Base-by-base conservation (phyloP, 2,888 invertebrate species). In the Stegana nigrithorax region DNA sequence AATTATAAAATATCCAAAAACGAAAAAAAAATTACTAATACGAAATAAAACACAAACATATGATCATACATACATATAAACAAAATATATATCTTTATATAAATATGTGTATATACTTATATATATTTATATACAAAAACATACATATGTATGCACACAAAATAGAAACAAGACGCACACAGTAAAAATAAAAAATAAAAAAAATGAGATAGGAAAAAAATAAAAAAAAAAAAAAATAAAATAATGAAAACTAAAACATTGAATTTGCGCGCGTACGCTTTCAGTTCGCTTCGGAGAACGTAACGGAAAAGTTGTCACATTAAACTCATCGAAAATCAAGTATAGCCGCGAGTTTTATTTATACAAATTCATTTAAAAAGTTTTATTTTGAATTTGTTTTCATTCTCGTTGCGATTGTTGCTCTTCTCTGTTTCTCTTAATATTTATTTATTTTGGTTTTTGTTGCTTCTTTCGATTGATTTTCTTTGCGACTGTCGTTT, bases 201-300 rank as follows among this genome's bases (percentile, higher is more conserved):
- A 29, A 29, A 29, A 10, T 10, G 6, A 29, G 10, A 7, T 29
- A 10, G 6, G 6, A 6, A 7, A 29, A 29, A 29, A 29, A 29
- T 6, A 29, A 10, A 29, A 29, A 29, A 29, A 29, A 29, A 29
- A 6, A 45, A 45, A 21, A 45, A 45, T 6, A 45, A 45, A 45
- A 45, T 21, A 45, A 19, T 12, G 10, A 17, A 45, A 45, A 45
- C 21, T 8, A 23, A 45, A 45, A 23, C 45, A 21, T 45, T 23
- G 50, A 26, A 26, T 50, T 73, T 67, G 68, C 73, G 69, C 60
- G 51, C 59, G 36, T 60, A 32, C 32, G 59, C 59, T 21, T 47
- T 78, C 78, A 81, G 80, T 81, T 73, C 70, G 70, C 68, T 71
- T 75, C 72, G 70, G 76, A 69, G 77, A 73, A 73, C 75, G 70